A percentile compares a stretch with the other conserved stretches of the same genome.
Evolutionary conservation across 2,797 vertebrate species (phyloP).

Genomic region (Artibeus lituratus): DNA sequence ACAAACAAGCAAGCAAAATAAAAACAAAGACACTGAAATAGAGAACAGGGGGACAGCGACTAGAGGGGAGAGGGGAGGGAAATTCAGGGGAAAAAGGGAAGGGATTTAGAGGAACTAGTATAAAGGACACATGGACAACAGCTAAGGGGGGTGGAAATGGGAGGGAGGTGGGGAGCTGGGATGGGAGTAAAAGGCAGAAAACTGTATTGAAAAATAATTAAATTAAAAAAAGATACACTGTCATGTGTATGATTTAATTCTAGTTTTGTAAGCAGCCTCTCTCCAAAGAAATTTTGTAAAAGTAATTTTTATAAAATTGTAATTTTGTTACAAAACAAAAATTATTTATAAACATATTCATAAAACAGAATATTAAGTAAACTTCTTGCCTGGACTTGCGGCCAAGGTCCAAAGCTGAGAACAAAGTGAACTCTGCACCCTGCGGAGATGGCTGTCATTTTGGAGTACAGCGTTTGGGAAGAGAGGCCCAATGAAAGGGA

Average conservation of each 20-base stretch:
- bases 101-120: no score
- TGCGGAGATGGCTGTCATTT: background rate
- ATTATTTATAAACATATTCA: background rate
- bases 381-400: background rate
- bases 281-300: background rate
- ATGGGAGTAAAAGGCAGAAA: no score
- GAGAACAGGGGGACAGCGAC: no score
- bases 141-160: no score
- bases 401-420: background rate
- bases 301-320: conserved; percentile 40
- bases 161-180: no score
- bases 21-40: no score
- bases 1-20: no score
- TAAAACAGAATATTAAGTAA: background rate
- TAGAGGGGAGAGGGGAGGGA: no score
- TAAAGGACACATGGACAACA: no score
- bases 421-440: background rate
- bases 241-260: background rate
- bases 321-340: background rate
- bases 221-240: background rate
- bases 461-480: background rate
- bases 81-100: no score
- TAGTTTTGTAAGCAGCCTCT: background rate
- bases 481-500: background rate
- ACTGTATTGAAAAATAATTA: no score